Percentiles rank a stretch among this genome's conserved stretches.
These are phyloP conservation scores for Drosophila seguyi DNA, from an alignment of 1,140 invertebrate genomes.

Conservation along the genomic window DNA sequence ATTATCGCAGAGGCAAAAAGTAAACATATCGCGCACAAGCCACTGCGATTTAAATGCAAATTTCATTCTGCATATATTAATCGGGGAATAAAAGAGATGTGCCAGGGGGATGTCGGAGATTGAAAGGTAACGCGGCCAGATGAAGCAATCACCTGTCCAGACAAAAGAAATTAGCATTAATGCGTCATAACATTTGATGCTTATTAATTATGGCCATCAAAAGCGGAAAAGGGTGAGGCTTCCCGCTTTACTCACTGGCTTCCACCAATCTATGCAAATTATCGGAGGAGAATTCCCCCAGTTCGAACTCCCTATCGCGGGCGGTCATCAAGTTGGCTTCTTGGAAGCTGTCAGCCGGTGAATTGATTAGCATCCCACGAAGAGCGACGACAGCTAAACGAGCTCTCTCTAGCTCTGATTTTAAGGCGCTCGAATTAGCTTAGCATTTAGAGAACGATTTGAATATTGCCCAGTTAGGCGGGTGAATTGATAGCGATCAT, in stretches of 20 bases:
- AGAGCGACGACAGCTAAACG: constrained; percentile 9
- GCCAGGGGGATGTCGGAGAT: neutral
- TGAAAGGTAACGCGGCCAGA: constrained; percentile 31
- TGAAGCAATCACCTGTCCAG: constrained; percentile 63
- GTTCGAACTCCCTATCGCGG: neutral
- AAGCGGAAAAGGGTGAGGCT: constrained; percentile 1
- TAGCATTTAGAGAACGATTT: constrained; percentile 37
- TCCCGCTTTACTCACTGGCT: constrained; percentile 7
- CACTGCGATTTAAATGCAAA: constrained; percentile 71
- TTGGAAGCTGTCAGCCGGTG: constrained; percentile 42
- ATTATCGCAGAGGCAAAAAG: constrained; percentile 64
- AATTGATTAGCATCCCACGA: constrained; percentile 33
- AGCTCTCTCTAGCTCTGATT: constrained; percentile 39
- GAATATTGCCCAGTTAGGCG: constrained; percentile 33
- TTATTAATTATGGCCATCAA: constrained; percentile 70
- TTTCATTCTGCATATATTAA: constrained; percentile 75
- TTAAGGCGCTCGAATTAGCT: constrained; percentile 29
- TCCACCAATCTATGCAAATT: constrained; percentile 52
- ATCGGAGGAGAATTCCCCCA: neutral
- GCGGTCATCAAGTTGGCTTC: constrained; percentile 32
- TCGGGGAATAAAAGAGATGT: constrained; percentile 24
- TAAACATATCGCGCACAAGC: constrained; percentile 61
- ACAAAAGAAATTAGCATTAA: constrained; percentile 69
- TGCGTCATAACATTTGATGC: constrained; percentile 74
- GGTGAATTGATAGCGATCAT: constrained; percentile 3